Evolutionary conservation across 2,797 vertebrate genomes (phyloP).

Genomic region (Sebastes glaucus): DNA sequence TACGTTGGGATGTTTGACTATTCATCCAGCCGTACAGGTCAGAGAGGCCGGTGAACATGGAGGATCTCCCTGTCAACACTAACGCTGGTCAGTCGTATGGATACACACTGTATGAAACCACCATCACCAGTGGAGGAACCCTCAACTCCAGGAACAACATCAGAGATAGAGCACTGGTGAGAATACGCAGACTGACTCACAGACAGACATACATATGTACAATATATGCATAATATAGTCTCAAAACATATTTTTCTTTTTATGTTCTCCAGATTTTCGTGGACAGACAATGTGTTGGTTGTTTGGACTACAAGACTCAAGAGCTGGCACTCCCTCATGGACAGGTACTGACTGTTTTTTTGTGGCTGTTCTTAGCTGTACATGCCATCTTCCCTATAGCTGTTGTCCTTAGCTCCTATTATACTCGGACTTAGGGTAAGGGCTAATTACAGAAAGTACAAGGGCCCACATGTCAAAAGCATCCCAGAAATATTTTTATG

Average conservation of each 20-base stretch:
- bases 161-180: slow-evolving; percentile 90
- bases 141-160: slow-evolving; percentile 85
- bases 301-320: slow-evolving; percentile 86
- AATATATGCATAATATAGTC: not conserved
- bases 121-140: slow-evolving; percentile 84
- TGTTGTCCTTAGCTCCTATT: not conserved
- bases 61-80: slow-evolving; percentile 87
- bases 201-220: not conserved
- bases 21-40: slow-evolving; percentile 81
- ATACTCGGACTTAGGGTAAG: not conserved
- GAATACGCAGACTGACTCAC: not conserved
- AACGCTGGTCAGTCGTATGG: slow-evolving; percentile 90
- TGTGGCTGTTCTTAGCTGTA: not conserved
- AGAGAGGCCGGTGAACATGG: slow-evolving; percentile 90
- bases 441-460: not conserved
- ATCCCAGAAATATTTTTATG: not conserved
- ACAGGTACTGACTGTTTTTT: slow-evolving; percentile 77
- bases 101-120: slow-evolving; percentile 91
- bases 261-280: slow-evolving; percentile 87
- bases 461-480: not conserved
- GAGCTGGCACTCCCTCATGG: slow-evolving; percentile 82
- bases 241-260: not conserved
- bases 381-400: not conserved
- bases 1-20: not conserved
- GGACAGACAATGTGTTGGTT: slow-evolving; percentile 84